A percentile compares a stretch with the other conserved stretches of the same genome.
Evolutionary conservation across 2,797 vertebrate species (phyloP).

Genomic region (Coregonus ussuriensis): DNA sequence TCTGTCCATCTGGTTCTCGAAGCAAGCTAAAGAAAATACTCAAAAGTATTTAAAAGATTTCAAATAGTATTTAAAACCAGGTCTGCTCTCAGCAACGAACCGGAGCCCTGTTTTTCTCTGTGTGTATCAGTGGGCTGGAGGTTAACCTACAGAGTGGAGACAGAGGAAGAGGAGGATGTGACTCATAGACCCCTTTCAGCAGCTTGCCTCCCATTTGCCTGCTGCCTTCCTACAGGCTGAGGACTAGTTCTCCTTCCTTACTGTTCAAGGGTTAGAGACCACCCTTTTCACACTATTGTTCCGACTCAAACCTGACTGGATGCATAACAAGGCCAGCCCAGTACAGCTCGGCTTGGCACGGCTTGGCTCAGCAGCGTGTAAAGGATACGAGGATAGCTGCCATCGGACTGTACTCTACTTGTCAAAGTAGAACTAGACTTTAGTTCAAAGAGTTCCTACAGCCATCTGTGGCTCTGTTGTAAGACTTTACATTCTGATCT

Average conservation of each 20-base stretch:
- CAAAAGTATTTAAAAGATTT: not conserved
- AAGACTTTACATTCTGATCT: not conserved
- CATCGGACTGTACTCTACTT: slow-evolving; percentile 8
- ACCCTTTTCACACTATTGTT: not conserved
- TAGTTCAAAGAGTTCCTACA: not conserved
- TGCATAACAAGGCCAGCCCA: too few species aligned
- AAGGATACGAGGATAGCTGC: too few species aligned
- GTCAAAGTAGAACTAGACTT: not conserved
- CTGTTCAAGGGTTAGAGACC: slow-evolving; percentile 5
- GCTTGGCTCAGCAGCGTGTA: too few species aligned
- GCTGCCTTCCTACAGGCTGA: slow-evolving; percentile 11
- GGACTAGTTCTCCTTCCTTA: not conserved
- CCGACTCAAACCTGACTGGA: too few species aligned
- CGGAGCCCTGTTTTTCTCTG: not conserved
- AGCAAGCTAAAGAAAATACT: not conserved
- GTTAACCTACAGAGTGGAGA: slow-evolving; percentile 58
- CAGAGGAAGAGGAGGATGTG: slow-evolving; percentile 58
- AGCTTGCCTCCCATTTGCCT: slow-evolving; percentile 35
- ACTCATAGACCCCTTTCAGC: slow-evolving; percentile 48
- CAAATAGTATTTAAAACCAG: not conserved
- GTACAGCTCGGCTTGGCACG: too few species aligned
- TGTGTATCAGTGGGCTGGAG: slow-evolving; percentile 49
- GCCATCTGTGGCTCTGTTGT: not conserved
- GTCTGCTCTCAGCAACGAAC: not conserved
- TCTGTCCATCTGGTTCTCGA: too few species aligned